phyloP scores from a whole-genome alignment of 2,797 vertebrate species.

The Peromyscus melanophrys region DNA sequence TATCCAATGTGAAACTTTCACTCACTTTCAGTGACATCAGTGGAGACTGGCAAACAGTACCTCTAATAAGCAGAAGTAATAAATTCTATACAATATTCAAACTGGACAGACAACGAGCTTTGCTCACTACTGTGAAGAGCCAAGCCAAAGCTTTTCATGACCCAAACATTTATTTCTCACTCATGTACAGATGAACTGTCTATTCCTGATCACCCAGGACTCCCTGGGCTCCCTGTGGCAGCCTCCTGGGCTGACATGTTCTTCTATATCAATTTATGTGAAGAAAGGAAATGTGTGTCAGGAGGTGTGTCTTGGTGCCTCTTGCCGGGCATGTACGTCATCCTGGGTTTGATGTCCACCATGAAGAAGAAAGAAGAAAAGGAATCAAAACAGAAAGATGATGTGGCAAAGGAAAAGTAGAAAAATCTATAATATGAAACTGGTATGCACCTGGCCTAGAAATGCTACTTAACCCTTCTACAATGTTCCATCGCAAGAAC shows the following conservation, averaged over 20 bases:
- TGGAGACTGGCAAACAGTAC: constrained; percentile 62
- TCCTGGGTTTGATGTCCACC: not conserved
- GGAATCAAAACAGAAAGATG: not conserved
- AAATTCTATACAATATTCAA: constrained; percentile 71
- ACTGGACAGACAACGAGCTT: constrained; percentile 68
- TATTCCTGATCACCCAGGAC: not conserved
- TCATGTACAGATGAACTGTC: not conserved
- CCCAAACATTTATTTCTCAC: not conserved
- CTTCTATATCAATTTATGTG: not conserved
- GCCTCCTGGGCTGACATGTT: not conserved
- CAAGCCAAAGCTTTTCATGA: constrained; percentile 15
- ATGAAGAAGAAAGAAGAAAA: not conserved
- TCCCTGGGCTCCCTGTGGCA: not conserved
- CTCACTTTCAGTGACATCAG: constrained; percentile 58
- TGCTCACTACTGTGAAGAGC: not conserved
- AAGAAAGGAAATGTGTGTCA: not conserved
- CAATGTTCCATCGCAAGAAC: not conserved
- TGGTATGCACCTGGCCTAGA: not conserved
- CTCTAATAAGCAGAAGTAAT: constrained; percentile 81
- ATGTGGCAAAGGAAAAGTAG: not conserved
- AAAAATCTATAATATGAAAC: not conserved
- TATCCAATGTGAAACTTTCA: constrained; percentile 81
- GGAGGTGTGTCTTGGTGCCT: not conserved
- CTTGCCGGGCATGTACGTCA: too few relatives aligned
- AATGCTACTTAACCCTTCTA: not conserved